phyloP scores from a whole-genome alignment of 2,113 vertebrate genomes.

The Cottus gobio region DNA sequence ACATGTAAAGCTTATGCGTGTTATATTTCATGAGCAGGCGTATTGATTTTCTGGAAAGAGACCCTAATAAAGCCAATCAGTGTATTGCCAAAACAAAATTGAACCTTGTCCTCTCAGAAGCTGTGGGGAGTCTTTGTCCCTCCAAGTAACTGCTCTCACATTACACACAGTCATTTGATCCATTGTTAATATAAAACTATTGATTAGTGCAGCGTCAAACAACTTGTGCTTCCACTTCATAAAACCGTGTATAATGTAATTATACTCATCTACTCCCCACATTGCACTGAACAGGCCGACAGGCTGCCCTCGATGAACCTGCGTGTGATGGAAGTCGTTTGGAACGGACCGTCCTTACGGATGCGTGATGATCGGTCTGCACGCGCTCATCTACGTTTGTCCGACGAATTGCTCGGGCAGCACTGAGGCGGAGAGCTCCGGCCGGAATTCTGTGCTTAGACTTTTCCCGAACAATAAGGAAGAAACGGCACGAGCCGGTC shows the following conservation, averaged over 20 bases:
- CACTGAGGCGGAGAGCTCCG: neutral
- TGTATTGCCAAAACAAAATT: neutral
- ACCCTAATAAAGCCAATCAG: neutral
- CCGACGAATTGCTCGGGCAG: neutral
- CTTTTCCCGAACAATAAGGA: conserved; percentile 3
- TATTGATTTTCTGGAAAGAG: neutral
- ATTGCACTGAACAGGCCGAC: neutral
- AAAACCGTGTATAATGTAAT: conserved; percentile 16
- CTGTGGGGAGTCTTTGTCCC: neutral
- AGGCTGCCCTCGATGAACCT: conserved; percentile 1
- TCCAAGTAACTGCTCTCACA: neutral
- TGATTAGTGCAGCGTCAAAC: neutral
- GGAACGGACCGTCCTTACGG: neutral
- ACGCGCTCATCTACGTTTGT: conserved; percentile 5
- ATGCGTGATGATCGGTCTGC: no score
- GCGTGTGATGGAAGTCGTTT: neutral
- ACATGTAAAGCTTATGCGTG: neutral
- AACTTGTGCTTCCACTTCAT: neutral
- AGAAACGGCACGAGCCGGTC: conserved; percentile 4
- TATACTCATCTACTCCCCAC: neutral
- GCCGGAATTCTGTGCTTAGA: conserved; percentile 9
- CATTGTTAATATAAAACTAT: neutral
- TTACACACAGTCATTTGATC: neutral
- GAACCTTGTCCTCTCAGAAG: neutral
- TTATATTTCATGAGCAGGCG: neutral